Evolutionary conservation across 2,888 invertebrate species (phyloP).

Genomic region (Apamea sordens): DNA sequence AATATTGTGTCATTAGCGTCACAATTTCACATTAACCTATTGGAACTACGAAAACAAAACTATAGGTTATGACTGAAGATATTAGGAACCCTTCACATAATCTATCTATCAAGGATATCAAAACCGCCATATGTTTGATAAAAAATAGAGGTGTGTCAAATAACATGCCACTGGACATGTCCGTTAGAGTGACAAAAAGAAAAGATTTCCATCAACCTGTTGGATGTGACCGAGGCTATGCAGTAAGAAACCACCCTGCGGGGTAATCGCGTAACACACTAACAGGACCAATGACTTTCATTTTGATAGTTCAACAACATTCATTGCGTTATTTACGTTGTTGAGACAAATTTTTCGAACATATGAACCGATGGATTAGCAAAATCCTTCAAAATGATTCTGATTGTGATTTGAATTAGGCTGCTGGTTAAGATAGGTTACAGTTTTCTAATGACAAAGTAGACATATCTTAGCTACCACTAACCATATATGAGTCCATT

Average conservation of each 20-base stretch:
- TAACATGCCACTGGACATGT: conserved; percentile 49
- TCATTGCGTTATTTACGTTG: not conserved
- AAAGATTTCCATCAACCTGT: conserved; percentile 70
- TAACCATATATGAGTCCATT: not conserved
- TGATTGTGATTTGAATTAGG: not conserved
- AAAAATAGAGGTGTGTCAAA: conserved; percentile 30
- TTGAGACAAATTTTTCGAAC: not conserved
- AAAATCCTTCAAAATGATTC: not conserved
- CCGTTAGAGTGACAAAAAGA: conserved; percentile 70
- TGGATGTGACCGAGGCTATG: conserved; percentile 47
- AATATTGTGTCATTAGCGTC: not conserved
- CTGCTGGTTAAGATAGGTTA: not conserved
- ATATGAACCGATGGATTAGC: not conserved
- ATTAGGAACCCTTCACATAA: conserved; percentile 21
- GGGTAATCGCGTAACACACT: not conserved
- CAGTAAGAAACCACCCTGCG: conserved; percentile 43
- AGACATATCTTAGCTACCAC: not conserved
- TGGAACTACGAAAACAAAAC: not conserved
- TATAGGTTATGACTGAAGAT: not conserved
- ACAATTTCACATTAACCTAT: not conserved
- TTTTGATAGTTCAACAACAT: not conserved
- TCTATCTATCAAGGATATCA: not conserved
- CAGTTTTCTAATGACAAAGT: not conserved
- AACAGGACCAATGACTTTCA: not conserved
- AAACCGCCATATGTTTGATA: conserved; percentile 36